Conservation (phyloP, 2,888 invertebrate genomes). For the Yponomeuta malinellus region DNA sequence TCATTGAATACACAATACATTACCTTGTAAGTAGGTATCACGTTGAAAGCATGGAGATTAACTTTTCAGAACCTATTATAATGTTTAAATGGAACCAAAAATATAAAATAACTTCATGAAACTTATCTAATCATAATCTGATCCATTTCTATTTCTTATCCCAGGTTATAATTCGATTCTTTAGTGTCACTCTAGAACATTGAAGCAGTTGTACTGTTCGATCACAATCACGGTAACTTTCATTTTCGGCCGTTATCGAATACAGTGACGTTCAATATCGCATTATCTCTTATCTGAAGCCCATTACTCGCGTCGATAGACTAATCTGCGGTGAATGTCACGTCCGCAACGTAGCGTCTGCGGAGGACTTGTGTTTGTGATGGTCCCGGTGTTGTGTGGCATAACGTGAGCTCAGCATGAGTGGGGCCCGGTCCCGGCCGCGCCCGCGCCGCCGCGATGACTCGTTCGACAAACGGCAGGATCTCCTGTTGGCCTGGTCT, state of each 20-base stretch:
- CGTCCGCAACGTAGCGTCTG: slow-evolving; percentile 4
- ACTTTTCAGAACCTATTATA: neutral
- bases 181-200: neutral
- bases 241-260: neutral
- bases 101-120: too few species aligned
- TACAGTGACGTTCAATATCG: slow-evolving; percentile 13
- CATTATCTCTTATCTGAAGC: slow-evolving; percentile 56
- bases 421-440: slow-evolving; percentile 46
- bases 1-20: neutral
- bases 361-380: slow-evolving; percentile 12
- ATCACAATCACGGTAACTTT: neutral
- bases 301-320: slow-evolving; percentile 33
- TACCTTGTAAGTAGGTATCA: neutral
- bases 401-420: slow-evolving; percentile 3
- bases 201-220: neutral
- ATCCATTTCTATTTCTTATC: too few species aligned
- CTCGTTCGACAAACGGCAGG: slow-evolving; percentile 55
- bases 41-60: neutral
- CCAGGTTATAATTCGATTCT: neutral
- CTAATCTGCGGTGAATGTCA: slow-evolving; percentile 4
- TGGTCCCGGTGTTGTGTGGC: slow-evolving; percentile 7
- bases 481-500: slow-evolving; percentile 60
- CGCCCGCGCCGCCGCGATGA: slow-evolving; percentile 61
- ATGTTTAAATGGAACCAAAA: neutral
- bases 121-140: too few species aligned